Conservation (phyloP, 2,888 invertebrate genomes). For the Hermaeophaga mercurialis region DNA sequence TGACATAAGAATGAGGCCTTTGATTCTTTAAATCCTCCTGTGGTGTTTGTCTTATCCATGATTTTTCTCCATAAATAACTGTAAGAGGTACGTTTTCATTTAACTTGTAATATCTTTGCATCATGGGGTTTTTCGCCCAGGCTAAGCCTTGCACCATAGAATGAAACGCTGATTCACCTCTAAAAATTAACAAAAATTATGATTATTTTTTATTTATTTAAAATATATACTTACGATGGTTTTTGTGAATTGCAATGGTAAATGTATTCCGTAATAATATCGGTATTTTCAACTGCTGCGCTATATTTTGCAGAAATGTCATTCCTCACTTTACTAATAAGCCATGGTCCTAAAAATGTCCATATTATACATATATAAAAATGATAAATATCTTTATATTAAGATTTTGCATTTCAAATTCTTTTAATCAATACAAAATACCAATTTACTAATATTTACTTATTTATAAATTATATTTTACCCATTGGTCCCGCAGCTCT, state of each 20-base stretch:
- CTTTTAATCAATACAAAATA: too few relatives aligned
- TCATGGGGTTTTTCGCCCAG: constrained; percentile 96
- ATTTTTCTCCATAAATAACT: constrained; percentile 87
- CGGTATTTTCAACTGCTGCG: constrained; percentile 67
- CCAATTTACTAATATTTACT: too few relatives aligned
- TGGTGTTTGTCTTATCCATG: constrained; percentile 90
- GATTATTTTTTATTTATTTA: not conserved
- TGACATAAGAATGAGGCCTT: constrained; percentile 71
- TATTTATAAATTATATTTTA: constrained; percentile 45
- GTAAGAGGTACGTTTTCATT: constrained; percentile 79
- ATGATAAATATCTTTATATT: too few relatives aligned
- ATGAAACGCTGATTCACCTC: constrained; percentile 92
- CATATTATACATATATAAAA: too few relatives aligned
- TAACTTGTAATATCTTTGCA: constrained; percentile 76
- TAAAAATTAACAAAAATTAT: constrained; percentile 52
- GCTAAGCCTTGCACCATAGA: constrained; percentile 79
- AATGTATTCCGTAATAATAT: constrained; percentile 86
- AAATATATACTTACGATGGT: constrained; percentile 70
- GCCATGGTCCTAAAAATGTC: constrained; percentile 76
- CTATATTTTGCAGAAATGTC: constrained; percentile 87
- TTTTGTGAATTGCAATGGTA: constrained; percentile 95
- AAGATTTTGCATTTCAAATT: too few relatives aligned
- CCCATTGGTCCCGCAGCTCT: constrained; percentile 86
- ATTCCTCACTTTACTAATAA: constrained; percentile 84
- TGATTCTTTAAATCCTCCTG: constrained; percentile 77